phyloP scores from a whole-genome alignment of 2,113 vertebrate genomes.

The Triplophysa tibetana region DNA sequence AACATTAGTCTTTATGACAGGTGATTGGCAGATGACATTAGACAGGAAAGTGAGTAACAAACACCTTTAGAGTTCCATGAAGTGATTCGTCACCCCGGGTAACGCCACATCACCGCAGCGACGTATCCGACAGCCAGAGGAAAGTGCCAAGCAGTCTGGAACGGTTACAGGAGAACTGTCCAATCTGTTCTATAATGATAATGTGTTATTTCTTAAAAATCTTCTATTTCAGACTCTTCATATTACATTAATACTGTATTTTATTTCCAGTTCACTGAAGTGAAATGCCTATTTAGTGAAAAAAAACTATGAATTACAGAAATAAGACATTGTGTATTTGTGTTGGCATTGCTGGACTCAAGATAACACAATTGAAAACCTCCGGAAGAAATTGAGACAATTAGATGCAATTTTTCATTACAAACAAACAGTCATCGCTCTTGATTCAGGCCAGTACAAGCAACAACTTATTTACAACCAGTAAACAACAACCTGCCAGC shows the following conservation, averaged over 20 bases:
- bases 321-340: background rate
- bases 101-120: background rate
- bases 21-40: slow-evolving; percentile 2
- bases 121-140: slow-evolving; percentile 11
- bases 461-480: too few species aligned
- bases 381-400: background rate
- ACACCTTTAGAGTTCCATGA: slow-evolving; percentile 15
- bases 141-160: slow-evolving; percentile 11
- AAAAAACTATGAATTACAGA: background rate
- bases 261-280: background rate
- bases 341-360: background rate
- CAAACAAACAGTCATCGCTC: too few species aligned
- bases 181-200: slow-evolving; percentile 9
- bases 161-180: slow-evolving; percentile 10
- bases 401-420: background rate
- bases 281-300: background rate
- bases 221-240: background rate
- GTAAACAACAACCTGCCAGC: too few species aligned
- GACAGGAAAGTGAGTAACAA: slow-evolving; percentile 31
- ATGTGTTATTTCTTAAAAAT: slow-evolving; percentile 1
- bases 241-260: background rate
- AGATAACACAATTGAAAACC: background rate
- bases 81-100: slow-evolving; percentile 13
- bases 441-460: too few species aligned
- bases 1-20: slow-evolving; percentile 6